These are phyloP conservation scores for Aspiorhynchus laticeps DNA, from an alignment of 2,113 vertebrate species.

Conservation along the genomic window DNA sequence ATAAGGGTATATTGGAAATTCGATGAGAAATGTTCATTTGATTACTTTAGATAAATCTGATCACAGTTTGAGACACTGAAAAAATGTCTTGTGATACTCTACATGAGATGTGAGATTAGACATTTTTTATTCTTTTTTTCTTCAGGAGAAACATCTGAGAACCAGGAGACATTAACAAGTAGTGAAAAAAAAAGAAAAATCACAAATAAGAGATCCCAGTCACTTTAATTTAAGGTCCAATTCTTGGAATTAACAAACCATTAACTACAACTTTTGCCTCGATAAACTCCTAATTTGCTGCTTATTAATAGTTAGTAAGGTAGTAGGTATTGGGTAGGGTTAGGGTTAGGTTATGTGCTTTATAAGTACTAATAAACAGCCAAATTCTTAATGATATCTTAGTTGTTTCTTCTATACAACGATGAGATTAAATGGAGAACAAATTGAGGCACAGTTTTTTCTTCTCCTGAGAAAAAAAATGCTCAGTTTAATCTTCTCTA, in stretches of 20 bases:
- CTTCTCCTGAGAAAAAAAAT: neutral
- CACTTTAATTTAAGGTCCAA: too few species aligned
- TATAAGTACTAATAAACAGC: too few species aligned
- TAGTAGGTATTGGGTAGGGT: too few species aligned
- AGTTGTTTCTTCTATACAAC: neutral
- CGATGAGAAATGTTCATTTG: neutral
- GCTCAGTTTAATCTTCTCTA: neutral
- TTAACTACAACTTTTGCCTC: too few species aligned
- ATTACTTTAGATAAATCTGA: neutral
- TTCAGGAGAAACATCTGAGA: neutral
- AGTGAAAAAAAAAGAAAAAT: neutral
- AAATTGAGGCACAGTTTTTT: neutral
- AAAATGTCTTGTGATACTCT: neutral
- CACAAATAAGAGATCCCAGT: neutral
- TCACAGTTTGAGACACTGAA: neutral
- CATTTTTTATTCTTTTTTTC: too few species aligned
- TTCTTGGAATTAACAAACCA: too few species aligned
- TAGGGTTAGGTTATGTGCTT: too few species aligned
- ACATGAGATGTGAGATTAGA: neutral
- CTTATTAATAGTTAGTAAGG: too few species aligned
- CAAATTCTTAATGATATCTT: too few species aligned
- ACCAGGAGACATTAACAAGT: neutral
- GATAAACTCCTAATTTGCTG: too few species aligned
- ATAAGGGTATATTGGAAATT: neutral
- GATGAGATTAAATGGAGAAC: neutral